Percentiles rank a stretch among this genome's conserved stretches.
These are phyloP conservation scores for Heliconius aoede DNA, from an alignment of 2,888 invertebrate species.

Conservation along the genomic window DNA sequence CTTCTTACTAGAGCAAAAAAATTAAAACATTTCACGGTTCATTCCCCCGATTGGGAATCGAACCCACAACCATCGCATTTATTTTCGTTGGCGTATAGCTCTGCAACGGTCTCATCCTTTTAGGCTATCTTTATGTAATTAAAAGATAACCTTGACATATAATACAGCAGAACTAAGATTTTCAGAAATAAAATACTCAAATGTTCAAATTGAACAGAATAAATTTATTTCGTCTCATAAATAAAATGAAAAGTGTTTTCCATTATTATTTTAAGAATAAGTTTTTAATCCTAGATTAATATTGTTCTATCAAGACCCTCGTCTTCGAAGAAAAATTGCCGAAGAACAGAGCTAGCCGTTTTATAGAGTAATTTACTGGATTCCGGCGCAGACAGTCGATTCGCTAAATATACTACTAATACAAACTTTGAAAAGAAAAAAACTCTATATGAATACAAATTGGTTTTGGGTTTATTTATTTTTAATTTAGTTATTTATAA, in stretches of 20 bases:
- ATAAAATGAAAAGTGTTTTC: neutral
- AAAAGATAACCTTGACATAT: no score
- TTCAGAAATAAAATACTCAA: no score
- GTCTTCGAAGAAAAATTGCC: slow-evolving; percentile 9
- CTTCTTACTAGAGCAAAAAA: no score
- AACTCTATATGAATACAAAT: neutral
- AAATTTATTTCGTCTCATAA: neutral
- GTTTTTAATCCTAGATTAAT: slow-evolving; percentile 10
- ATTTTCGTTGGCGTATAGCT: no score
- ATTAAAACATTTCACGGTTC: no score
- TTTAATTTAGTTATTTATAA: neutral
- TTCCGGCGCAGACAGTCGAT: slow-evolving; percentile 7
- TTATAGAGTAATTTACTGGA: slow-evolving; percentile 27
- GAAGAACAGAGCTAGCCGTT: neutral
- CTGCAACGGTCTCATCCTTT: no score
- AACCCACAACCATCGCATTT: no score
- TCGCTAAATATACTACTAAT: slow-evolving; percentile 14
- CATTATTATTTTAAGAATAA: neutral
- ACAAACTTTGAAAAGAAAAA: neutral
- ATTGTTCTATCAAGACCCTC: slow-evolving; percentile 8
- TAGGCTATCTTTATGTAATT: no score
- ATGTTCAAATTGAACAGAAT: no score
- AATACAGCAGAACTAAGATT: no score
- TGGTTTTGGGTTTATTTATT: neutral
- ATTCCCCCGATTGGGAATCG: no score